Evolutionary conservation across 2,888 invertebrate species (phyloP), one percentile per base, ranked within the genome.

Genomic region (Nephrotoma flavescens): DNA sequence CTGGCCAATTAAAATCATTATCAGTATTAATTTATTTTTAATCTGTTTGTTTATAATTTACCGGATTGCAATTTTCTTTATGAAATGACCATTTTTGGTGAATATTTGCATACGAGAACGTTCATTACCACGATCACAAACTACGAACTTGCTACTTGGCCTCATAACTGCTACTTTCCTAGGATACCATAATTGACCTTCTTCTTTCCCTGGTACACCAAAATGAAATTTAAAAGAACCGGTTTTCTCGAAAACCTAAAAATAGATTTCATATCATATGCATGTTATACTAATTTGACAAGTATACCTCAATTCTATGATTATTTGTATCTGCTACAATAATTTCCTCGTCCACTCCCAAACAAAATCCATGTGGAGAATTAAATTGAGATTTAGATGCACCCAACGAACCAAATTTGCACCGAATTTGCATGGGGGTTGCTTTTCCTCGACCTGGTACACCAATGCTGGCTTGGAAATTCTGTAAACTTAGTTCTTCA

Each of bases 41-140:
- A 0, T 31, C 31, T 2, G 31, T 41, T 86, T 41, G 12, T 52
- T 19, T 44, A 11, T 19, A 86, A 52, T 44, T 87, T 86, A 91
- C 91, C 92, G 93, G 88, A 96, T 95, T 87, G 97, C 97, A 88
- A 98, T 98, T 92, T 98, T 98, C 92, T 97, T 97, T 89, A 98
- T 93, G 91, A 98, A 99, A 90, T 98, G 97, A 42, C 98, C 98
- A 90, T 96, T 97, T 90, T 97, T 97, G 83, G 97, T 98, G 91
- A 99, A 99, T 89, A 99, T 97, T 92, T 99, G 99, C 98, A 99
- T 98, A 87, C 98, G 95, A 0, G 98, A 98, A 87, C 98, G 94
- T 91, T 99, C 98, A 90, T 97, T 98, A 86, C 98, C 98, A 88
- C 99, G 96, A 92, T 99, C 99, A 91, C 99, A 99, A 3, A 99